Base-by-base conservation (phyloP, 2,797 vertebrate species). In the Gallinago stenura region DNA sequence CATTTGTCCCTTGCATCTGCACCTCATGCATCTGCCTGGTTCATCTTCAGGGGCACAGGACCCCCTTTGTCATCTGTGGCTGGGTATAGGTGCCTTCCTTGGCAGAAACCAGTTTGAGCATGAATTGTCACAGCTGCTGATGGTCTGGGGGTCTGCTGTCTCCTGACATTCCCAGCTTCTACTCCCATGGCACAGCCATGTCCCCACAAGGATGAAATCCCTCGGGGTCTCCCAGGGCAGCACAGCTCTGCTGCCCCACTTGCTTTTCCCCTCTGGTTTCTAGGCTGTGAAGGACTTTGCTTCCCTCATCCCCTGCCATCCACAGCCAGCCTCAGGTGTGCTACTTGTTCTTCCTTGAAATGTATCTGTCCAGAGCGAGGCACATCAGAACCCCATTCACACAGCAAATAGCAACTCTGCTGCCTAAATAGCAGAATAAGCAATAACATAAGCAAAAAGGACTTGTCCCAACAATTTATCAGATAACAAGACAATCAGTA, bases 341-440 rank as follows among this genome's bases (percentile, higher is more conserved):
- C 39, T 75, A 51, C 65, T 81, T n/a, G 70, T 73, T 83, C 41
- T 65, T 94, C 50, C 77, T 87, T 88, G 83, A 81, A 83, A 70
- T 13, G 2, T 30, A 48, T 26, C 39, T 24, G 86, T 66, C 76
- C 77, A 6, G 43, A 45, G 64, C 61, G 37, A 3, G 31, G 53
- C 33, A 41, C 6, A 10, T 57, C 65, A 53, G 41, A 39, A 10
- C 57, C 85, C 83, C 73, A 88, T 48, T 65, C 22, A 37, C 51
- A 15, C 65, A 78, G 73, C 94, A 71, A 81, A 83, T 39, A 86
- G 72, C 72, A 70, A 65, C 83, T 35, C 22, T 86, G 78, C 56
- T 90, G 71, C 86, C 72, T 87, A 60, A 93, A 88, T 15, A 75
- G 92, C 64, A 95, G 56, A 94, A 87, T 54, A 66, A 94, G 70